Percentiles rank a stretch among this genome's conserved stretches.
Conservation (phyloP, 1,140 invertebrate genomes). For the Condylostylus longicornis region DNA sequence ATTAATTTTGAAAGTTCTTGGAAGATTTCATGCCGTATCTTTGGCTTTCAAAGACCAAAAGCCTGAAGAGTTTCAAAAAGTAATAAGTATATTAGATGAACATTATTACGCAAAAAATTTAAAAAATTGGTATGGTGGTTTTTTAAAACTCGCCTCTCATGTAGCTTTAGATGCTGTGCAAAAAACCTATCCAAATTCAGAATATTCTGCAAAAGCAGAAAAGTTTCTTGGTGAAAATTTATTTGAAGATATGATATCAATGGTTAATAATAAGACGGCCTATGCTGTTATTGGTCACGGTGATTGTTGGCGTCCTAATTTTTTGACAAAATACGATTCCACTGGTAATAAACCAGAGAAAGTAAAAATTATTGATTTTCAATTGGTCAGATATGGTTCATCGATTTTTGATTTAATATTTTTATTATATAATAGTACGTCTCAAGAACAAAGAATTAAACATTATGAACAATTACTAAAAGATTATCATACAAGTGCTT, state of each 20-base stretch:
- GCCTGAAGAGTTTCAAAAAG: constrained; percentile 37
- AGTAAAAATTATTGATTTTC: constrained; percentile 52
- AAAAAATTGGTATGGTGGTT: constrained; percentile 46
- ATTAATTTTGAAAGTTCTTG: constrained; percentile 41
- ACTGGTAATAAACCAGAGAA: constrained; percentile 30
- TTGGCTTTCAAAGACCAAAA: constrained; percentile 50
- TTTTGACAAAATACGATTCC: constrained; percentile 39
- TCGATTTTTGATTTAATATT: constrained; percentile 45
- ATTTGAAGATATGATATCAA: constrained; percentile 19
- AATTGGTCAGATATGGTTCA: constrained; percentile 38
- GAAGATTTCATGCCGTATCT: constrained; percentile 50
- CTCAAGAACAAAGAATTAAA: constrained; percentile 36
- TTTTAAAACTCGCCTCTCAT: constrained; percentile 37
- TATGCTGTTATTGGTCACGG: constrained; percentile 48
- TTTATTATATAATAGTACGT: constrained; percentile 46
- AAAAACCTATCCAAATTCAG: constrained; percentile 42
- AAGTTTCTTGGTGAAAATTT: constrained; percentile 36
- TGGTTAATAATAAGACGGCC: not conserved
- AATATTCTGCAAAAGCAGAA: constrained; percentile 40
- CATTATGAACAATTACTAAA: constrained; percentile 42
- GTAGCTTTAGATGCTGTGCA: constrained; percentile 45
- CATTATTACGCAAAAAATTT: constrained; percentile 42
- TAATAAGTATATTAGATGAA: constrained; percentile 21
- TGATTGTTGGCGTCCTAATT: constrained; percentile 59
- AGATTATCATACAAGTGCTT: constrained; percentile 41